phyloP scores from a whole-genome alignment of 2,888 invertebrate genomes.

The Belgica antarctica region DNA sequence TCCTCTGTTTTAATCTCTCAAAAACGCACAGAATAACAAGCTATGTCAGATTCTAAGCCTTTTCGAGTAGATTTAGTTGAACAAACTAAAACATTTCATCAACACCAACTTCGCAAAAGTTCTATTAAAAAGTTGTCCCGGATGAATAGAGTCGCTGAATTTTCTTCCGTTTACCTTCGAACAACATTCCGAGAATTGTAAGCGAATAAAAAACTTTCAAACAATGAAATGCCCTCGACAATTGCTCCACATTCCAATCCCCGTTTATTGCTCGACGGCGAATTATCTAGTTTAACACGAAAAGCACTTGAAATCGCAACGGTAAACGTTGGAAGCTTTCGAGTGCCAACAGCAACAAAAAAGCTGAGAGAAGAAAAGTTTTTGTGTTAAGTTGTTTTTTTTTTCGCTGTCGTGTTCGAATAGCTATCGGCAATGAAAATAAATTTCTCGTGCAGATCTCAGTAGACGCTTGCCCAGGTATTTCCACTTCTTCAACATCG shows the following conservation, averaged over 20 bases:
- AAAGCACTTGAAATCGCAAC: constrained; percentile 28
- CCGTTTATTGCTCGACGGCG: constrained; percentile 32
- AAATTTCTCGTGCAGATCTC: constrained; percentile 28
- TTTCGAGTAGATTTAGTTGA: no score
- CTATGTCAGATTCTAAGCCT: no score
- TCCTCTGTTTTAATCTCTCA: no score
- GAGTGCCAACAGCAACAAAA: no score
- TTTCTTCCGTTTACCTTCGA: background rate
- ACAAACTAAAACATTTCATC: background rate
- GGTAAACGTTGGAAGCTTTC: constrained; percentile 20
- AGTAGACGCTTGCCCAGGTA: constrained; percentile 16
- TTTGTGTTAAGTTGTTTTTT: constrained; percentile 18
- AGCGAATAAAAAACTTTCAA: constrained; percentile 29
- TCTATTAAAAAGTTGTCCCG: no score
- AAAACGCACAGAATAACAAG: no score
- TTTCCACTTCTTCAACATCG: constrained; percentile 5
- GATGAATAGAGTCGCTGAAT: no score
- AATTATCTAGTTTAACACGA: constrained; percentile 39
- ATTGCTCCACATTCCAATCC: constrained; percentile 32
- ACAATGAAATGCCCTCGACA: constrained; percentile 42
- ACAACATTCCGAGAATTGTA: constrained; percentile 13
- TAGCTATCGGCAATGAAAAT: constrained; percentile 36
- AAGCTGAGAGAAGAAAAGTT: background rate
- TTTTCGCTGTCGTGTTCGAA: constrained; percentile 29
- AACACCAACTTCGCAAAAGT: background rate